Evolutionary conservation across 2,888 invertebrate species (phyloP).

Genomic region (Octonoba sinensis): DNA sequence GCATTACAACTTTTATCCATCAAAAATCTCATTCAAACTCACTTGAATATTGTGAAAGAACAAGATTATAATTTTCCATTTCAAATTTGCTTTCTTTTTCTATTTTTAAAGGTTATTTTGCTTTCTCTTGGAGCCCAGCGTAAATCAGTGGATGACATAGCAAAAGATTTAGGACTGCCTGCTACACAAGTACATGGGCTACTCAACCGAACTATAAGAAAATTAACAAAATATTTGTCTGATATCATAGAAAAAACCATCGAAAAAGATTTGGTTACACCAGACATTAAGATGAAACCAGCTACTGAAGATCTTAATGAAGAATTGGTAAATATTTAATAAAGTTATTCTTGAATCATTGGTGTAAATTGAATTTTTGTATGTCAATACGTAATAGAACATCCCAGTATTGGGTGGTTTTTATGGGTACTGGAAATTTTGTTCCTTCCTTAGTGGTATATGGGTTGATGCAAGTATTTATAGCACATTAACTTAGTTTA

Average conservation of each 20-base stretch:
- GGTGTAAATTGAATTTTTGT: no score
- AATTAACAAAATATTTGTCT: slow-evolving; percentile 72
- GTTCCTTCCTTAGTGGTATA: no score
- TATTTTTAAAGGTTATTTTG: slow-evolving; percentile 79
- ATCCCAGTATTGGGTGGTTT: no score
- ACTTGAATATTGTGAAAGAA: not conserved
- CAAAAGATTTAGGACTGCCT: slow-evolving; percentile 86
- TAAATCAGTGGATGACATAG: slow-evolving; percentile 89
- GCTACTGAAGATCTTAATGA: slow-evolving; percentile 69
- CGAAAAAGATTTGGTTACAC: slow-evolving; percentile 55
- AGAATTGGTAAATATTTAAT: slow-evolving; percentile 69
- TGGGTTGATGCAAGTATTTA: no score
- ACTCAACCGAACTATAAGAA: slow-evolving; percentile 83
- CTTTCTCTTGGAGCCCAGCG: slow-evolving; percentile 93
- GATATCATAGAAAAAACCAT: slow-evolving; percentile 65
- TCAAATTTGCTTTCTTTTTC: slow-evolving; percentile 66
- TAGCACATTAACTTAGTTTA: no score
- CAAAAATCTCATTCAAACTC: no score
- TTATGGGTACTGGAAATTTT: no score
- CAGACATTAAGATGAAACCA: slow-evolving; percentile 70
- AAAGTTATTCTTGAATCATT: no score
- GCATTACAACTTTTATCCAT: no score
- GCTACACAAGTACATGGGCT: slow-evolving; percentile 88
- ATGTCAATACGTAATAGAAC: no score
- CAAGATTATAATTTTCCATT: not conserved